Evolutionary conservation across 1,140 invertebrate genomes (phyloP), one percentile per base, ranked within the genome.

Genomic region (Drosophila punjabiensis): DNA sequence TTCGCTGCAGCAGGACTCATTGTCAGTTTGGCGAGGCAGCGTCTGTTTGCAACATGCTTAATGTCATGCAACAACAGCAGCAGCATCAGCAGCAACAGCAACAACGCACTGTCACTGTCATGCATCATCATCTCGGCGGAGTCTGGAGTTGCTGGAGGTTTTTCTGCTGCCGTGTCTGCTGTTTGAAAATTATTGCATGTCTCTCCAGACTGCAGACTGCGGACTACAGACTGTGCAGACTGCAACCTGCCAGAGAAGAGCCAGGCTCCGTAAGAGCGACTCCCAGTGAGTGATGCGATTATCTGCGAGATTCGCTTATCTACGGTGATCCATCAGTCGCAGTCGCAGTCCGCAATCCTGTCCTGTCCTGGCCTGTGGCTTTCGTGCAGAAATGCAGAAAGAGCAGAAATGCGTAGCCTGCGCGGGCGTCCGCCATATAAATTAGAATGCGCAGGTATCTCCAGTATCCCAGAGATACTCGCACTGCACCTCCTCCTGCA

Each of bases 231-330:
- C 24, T n/a, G 52, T 74, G 43, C 56, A 52, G 78, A 45, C 68
- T 78, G 43, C 62, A 59, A 66, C 74, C 76, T 82, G 81, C 81
- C 81, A 82, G 65, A 79, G 79, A 60, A 81, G 80, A 52, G 48
- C 28, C 70, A 16, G 62, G 35, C 62, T 60, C n/a, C 52, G 18
- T 32, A 43, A 32, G 59, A 67, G 64, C 67, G 76, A 76, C 70
- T 65, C 74, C 69, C 82, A 91, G 88, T 92, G 89, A 92, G 91
- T 92, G 90, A 92, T 92, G 90, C 90, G 90, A 92, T 92, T 92
- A 92, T 92, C 80, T 90, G 90, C 90, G 81, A 92, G 90, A 92
- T 92, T 92, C 89, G 90, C 85, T 92, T 92, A 92, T 92, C 89
- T 92, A 92, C 89, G 89, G 89, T 92, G 90, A 92, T 92, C 90